Percentiles rank a stretch among this genome's conserved stretches.
phyloP scores from a whole-genome alignment of 2,888 invertebrate genomes.

The Rugalucina vietnamica region DNA sequence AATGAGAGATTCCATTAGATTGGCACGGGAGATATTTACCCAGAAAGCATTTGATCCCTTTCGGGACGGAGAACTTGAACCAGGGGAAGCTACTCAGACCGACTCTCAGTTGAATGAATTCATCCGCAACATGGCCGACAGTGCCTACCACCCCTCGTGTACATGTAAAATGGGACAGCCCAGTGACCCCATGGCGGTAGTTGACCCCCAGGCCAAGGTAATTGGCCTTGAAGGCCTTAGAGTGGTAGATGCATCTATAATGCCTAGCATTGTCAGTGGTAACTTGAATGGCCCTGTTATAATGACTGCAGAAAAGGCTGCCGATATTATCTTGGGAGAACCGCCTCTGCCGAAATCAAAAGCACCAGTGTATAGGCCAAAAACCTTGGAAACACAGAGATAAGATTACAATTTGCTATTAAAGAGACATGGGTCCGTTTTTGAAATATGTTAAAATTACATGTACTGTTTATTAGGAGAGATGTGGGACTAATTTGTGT shows the following conservation, averaged over 20 bases:
- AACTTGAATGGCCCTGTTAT: constrained; percentile 87
- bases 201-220: constrained; percentile 86
- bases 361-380: constrained; percentile 80
- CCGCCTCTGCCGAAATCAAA: constrained; percentile 77
- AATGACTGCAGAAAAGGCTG: constrained; percentile 85
- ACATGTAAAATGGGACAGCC: constrained; percentile 90
- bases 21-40: constrained; percentile 80
- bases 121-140: constrained; percentile 82
- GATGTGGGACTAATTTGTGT: too few relatives aligned
- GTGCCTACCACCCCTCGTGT: constrained; percentile 92
- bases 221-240: constrained; percentile 87
- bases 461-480: too few relatives aligned
- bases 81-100: constrained; percentile 74
- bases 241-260: constrained; percentile 92
- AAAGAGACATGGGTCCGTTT: too few relatives aligned
- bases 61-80: constrained; percentile 76
- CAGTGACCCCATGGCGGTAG: constrained; percentile 86
- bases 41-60: constrained; percentile 82
- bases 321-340: constrained; percentile 84
- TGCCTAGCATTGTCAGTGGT: constrained; percentile 91
- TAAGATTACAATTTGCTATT: too few relatives aligned
- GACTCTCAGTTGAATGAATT: constrained; percentile 83
- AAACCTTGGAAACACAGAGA: constrained; percentile 65
- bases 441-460: too few relatives aligned
- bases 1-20: constrained; percentile 74